Conservation (phyloP, 1,140 invertebrate species). For the Mercenaria mercenaria region DNA sequence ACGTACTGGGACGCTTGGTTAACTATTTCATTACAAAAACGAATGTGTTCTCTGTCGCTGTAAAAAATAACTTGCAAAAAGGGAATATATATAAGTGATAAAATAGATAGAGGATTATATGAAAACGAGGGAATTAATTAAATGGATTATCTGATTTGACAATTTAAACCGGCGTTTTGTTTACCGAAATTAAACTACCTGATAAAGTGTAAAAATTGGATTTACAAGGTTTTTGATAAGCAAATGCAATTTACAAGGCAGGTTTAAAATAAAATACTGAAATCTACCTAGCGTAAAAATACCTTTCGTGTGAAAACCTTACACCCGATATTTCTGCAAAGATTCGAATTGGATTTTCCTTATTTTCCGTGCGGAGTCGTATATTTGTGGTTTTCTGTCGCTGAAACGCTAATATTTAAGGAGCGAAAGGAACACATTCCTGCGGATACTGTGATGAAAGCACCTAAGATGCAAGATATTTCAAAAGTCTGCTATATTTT, state of each 20-base stretch:
- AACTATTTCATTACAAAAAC: slow-evolving; percentile 38
- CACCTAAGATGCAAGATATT: neutral
- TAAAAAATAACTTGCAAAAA: slow-evolving; percentile 19
- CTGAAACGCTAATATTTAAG: slow-evolving; percentile 1
- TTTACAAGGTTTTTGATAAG: slow-evolving; percentile 8
- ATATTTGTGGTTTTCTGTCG: neutral
- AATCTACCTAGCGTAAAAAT: slow-evolving; percentile 19
- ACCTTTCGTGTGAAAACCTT: neutral
- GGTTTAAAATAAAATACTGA: slow-evolving; percentile 20
- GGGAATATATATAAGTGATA: slow-evolving; percentile 11
- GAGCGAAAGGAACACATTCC: neutral
- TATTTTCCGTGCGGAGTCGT: neutral
- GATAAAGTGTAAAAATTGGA: slow-evolving; percentile 13
- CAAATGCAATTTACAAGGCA: slow-evolving; percentile 2
- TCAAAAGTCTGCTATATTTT: neutral
- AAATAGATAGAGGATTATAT: neutral
- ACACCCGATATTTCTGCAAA: slow-evolving; percentile 12
- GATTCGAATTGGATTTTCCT: slow-evolving; percentile 18
- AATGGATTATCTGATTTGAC: slow-evolving; percentile 12
- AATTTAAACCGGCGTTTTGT: slow-evolving; percentile 10
- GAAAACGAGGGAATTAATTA: slow-evolving; percentile 22
- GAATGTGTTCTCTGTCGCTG: slow-evolving; percentile 3
- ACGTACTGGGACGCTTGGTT: slow-evolving; percentile 23
- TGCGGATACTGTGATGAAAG: neutral
- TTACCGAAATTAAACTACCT: neutral